Percentiles rank a stretch among this genome's conserved stretches.
Evolutionary conservation across 2,888 invertebrate species (phyloP).

Genomic region (Troides aeacus): DNA sequence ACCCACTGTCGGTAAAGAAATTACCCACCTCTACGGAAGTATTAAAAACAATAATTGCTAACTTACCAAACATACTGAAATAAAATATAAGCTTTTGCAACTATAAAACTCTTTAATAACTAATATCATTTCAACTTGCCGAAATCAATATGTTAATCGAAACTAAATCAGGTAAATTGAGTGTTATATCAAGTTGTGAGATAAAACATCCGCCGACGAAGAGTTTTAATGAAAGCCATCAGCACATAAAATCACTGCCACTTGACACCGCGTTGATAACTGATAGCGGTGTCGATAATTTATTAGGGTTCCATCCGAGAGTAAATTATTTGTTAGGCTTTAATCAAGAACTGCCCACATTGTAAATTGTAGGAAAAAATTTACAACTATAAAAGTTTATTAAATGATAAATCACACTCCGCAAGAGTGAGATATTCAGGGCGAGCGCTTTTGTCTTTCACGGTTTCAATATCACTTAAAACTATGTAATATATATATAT

Average conservation of each 20-base stretch:
- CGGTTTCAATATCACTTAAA: no score
- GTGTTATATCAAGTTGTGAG: conserved; percentile 32
- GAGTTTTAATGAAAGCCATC: conserved; percentile 35
- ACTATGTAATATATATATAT: no score
- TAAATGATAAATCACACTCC: background rate
- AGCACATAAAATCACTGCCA: conserved; percentile 29
- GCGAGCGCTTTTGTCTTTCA: background rate
- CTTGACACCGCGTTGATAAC: conserved; percentile 24
- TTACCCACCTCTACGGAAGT: background rate
- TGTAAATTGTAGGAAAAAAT: background rate
- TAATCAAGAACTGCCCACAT: background rate
- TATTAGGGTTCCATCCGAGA: conserved; percentile 27
- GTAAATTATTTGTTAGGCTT: conserved; percentile 18
- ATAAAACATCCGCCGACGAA: conserved; percentile 26
- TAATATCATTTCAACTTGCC: conserved; percentile 26
- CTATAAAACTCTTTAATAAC: background rate
- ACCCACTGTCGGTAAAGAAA: background rate
- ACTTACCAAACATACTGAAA: background rate
- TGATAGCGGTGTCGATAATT: conserved; percentile 27
- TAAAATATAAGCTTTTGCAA: background rate
- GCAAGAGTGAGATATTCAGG: no score
- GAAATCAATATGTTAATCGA: conserved; percentile 29
- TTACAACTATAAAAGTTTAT: no score
- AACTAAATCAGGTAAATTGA: conserved; percentile 30
- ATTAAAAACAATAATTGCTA: background rate